Evolutionary conservation across 2,113 vertebrate genomes (phyloP).

Genomic region (Tupaia chinensis): DNA sequence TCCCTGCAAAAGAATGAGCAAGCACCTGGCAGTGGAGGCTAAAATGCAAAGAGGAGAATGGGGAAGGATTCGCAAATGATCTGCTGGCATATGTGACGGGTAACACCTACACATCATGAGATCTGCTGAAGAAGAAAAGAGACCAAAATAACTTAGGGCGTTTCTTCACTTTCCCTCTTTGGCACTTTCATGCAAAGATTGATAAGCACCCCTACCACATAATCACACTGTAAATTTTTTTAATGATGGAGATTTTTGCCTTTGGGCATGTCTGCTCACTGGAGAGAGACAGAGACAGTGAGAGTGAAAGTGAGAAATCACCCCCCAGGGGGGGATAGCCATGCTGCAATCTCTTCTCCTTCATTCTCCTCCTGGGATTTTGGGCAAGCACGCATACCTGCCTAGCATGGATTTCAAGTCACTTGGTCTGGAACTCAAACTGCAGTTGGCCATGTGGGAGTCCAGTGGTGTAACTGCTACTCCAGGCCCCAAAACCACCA

Average conservation of each 20-base stretch:
- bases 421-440: too few species aligned
- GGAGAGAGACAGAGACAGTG: too few species aligned
- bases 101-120: not conserved
- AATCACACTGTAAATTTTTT: not conserved
- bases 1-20: not conserved
- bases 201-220: not conserved
- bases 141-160: not conserved
- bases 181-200: not conserved
- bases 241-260: too few species aligned
- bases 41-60: not conserved
- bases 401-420: too few species aligned
- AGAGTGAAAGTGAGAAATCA: too few species aligned
- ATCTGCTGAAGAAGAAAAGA: constrained; percentile 26
- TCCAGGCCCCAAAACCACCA: not conserved
- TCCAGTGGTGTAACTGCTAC: too few species aligned
- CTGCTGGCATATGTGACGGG: not conserved
- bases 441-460: too few species aligned
- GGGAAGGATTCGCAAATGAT: not conserved
- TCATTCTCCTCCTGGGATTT: too few species aligned
- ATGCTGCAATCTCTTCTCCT: too few species aligned
- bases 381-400: too few species aligned
- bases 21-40: not conserved
- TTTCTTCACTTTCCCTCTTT: not conserved
- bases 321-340: too few species aligned
- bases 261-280: too few species aligned